These are phyloP conservation scores for Sphaerophoria rueppellii DNA, from an alignment of 2,888 invertebrate species.

Conservation along the genomic window DNA sequence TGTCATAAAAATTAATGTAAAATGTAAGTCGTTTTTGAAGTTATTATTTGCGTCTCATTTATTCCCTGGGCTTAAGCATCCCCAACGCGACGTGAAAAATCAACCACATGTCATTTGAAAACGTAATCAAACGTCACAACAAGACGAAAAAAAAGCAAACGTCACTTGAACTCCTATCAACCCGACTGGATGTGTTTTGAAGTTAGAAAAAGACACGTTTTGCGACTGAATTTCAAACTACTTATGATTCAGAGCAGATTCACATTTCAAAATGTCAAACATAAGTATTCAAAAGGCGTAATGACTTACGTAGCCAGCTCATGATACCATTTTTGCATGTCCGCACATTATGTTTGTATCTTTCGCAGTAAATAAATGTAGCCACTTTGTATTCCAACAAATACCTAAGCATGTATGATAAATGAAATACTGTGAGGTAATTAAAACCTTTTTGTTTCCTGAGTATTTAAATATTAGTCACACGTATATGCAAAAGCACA, in stretches of 20 bases:
- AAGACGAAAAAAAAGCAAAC: not conserved
- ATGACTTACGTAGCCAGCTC: slow-evolving; percentile 23
- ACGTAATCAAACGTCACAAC: not conserved
- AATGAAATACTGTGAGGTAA: not conserved
- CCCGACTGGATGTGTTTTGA: not conserved
- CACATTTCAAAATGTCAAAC: not conserved
- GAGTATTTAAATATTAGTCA: slow-evolving; percentile 62
- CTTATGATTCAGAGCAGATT: slow-evolving; percentile 20
- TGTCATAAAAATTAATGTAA: not conserved
- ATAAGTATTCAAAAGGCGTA: slow-evolving; percentile 30
- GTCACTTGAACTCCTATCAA: slow-evolving; percentile 16
- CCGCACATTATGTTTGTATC: slow-evolving; percentile 28
- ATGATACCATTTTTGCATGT: slow-evolving; percentile 4
- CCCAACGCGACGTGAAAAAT: not conserved
- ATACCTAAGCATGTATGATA: slow-evolving; percentile 31
- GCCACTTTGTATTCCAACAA: slow-evolving; percentile 52
- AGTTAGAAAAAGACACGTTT: slow-evolving; percentile 9
- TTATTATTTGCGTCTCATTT: no score
- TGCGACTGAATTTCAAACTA: not conserved
- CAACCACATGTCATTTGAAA: not conserved
- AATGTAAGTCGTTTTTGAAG: no score
- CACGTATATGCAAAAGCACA: slow-evolving; percentile 53
- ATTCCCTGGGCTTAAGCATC: not conserved
- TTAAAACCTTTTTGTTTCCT: slow-evolving; percentile 56
- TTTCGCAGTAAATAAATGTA: slow-evolving; percentile 7